Conservation (phyloP, 2,888 invertebrate species). For the Neoitamus cyanurus region DNA sequence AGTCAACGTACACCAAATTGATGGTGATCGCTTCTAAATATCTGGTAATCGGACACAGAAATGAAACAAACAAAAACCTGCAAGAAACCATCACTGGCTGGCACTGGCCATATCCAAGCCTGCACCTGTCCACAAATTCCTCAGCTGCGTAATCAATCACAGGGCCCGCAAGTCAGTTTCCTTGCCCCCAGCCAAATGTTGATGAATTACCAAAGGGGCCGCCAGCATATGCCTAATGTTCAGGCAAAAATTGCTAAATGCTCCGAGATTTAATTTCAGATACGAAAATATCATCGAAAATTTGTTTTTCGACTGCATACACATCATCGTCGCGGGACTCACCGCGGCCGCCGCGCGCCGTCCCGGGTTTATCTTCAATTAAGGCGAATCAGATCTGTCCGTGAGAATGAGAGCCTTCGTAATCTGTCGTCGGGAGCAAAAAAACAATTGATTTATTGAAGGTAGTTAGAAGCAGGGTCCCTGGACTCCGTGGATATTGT, state of each 20-base stretch:
- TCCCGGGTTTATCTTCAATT: conserved; percentile 27
- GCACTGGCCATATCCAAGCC: neutral
- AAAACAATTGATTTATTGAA: conserved; percentile 37
- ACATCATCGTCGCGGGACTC: neutral
- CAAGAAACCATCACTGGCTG: neutral
- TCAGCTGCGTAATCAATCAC: conserved; percentile 24
- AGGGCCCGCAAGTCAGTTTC: neutral
- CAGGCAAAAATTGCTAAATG: conserved; percentile 39
- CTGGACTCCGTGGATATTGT: conserved; percentile 1
- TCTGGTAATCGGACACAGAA: neutral
- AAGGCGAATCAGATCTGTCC: conserved; percentile 32
- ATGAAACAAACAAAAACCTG: neutral
- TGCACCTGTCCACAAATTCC: conserved; percentile 9
- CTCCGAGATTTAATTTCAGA: conserved; percentile 35
- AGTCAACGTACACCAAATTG: neutral
- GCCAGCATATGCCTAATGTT: conserved; percentile 16
- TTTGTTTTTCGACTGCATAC: conserved; percentile 35
- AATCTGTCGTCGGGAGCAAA: conserved; percentile 36
- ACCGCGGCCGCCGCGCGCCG: neutral
- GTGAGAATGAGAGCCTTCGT: conserved; percentile 29
- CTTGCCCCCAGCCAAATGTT: conserved; percentile 23
- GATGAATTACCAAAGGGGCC: conserved; percentile 30
- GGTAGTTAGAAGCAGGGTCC: conserved; percentile 33
- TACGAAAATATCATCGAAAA: conserved; percentile 39
- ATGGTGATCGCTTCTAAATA: neutral